Conservation (phyloP, 2,113 vertebrate genomes). For the Thunnus maccoyii region DNA sequence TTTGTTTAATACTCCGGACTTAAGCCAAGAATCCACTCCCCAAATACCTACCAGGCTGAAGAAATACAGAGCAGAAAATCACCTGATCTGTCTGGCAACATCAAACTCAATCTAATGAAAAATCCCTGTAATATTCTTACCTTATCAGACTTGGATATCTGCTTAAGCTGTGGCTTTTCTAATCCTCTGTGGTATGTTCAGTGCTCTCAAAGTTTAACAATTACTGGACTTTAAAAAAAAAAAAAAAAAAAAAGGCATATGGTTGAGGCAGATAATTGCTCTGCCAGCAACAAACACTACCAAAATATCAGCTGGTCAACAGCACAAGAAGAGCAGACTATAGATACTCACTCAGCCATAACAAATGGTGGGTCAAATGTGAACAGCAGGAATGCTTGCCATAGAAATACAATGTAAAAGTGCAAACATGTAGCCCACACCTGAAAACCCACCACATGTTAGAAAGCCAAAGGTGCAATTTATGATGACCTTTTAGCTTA, state of each 20-base stretch:
- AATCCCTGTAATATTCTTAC: conserved; percentile 15
- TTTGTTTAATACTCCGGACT: neutral
- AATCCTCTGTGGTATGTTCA: conserved; percentile 50
- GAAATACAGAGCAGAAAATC: neutral
- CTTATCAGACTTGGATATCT: conserved; percentile 33
- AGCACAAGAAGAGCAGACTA: conserved; percentile 23
- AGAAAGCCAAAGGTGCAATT: neutral
- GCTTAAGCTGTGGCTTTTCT: conserved; percentile 28
- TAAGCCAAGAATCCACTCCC: conserved; percentile 23
- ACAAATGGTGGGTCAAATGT: conserved; percentile 41
- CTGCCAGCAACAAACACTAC: conserved; percentile 27
- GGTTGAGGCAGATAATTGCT: neutral
- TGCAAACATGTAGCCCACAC: neutral
- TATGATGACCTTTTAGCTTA: neutral
- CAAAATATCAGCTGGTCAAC: conserved; percentile 5
- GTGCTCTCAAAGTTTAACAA: neutral
- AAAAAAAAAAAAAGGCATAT: neutral
- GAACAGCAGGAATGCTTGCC: conserved; percentile 59
- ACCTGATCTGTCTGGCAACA: conserved; percentile 28
- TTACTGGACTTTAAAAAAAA: neutral
- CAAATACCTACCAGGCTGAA: conserved; percentile 11
- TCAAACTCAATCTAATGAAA: conserved; percentile 18
- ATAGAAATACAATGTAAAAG: conserved; percentile 14
- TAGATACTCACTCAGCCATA: conserved; percentile 38
- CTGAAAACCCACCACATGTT: neutral